Conservation (phyloP, 2,888 invertebrate species). For the Arctia plantaginis region DNA sequence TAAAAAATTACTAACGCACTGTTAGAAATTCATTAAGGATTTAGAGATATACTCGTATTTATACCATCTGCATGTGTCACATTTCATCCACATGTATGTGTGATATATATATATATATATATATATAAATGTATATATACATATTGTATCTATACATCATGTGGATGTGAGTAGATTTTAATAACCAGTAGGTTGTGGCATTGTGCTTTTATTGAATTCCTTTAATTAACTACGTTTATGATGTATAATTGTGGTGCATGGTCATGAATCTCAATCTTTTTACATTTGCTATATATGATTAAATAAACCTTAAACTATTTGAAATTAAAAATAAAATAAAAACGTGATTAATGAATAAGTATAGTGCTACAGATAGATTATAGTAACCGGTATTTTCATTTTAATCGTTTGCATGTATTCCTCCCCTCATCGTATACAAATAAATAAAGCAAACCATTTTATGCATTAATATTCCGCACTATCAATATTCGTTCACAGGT, state of each 20-base stretch:
- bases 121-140: too few species aligned
- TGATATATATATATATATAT: too few species aligned
- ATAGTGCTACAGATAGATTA: neutral
- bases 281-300: neutral
- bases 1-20: too few species aligned
- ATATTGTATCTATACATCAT: neutral
- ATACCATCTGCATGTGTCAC: too few species aligned
- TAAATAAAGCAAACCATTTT: neutral
- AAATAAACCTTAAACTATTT: neutral
- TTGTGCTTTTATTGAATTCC: neutral
- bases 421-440: neutral
- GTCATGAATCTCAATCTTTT: neutral
- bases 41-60: too few species aligned
- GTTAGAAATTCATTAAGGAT: neutral
- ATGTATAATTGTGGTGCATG: neutral
- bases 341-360: neutral
- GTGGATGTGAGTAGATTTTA: neutral
- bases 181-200: neutral
- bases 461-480: neutral
- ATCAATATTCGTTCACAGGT: conserved; percentile 10
- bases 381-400: neutral
- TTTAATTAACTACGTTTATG: neutral
- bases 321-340: neutral
- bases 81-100: too few species aligned
- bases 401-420: neutral